A percentile compares a stretch with the other conserved stretches of the same genome.
These are phyloP conservation scores for Actinia tenebrosa DNA, from an alignment of 64 coral and sea anemone species.

Conservation along the genomic window DNA sequence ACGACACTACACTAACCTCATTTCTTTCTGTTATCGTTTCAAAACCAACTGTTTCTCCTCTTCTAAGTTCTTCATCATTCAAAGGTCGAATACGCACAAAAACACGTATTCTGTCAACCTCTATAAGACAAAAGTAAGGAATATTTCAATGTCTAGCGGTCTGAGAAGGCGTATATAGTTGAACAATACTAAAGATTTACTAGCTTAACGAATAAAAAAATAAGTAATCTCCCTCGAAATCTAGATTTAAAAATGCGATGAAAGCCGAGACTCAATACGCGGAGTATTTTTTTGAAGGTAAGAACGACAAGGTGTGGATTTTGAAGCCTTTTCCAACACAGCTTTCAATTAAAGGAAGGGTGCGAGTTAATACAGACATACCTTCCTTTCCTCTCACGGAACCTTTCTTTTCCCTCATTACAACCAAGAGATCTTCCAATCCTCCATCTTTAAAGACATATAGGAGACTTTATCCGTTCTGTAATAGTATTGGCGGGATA, in stretches of 20 bases:
- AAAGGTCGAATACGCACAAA: constrained; percentile 48
- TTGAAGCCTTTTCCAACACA: neutral
- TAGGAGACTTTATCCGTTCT: neutral
- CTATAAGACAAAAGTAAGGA: constrained; percentile 9
- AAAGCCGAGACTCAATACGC: neutral
- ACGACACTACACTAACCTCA: constrained; percentile 23
- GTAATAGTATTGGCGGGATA: neutral
- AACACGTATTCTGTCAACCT: constrained; percentile 51
- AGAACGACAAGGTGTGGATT: neutral
- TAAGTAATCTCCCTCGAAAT: constrained; percentile 4
- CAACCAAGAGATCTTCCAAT: neutral
- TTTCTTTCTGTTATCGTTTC: constrained; percentile 13
- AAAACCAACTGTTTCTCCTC: constrained; percentile 38
- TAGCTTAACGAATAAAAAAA: neutral
- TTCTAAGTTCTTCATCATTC: constrained; percentile 26
- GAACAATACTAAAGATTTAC: neutral
- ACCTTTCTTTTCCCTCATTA: constrained; percentile 23
- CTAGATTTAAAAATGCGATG: neutral
- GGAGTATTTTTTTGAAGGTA: neutral
- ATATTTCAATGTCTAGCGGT: neutral
- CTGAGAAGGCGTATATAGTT: neutral
- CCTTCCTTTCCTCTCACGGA: constrained; percentile 16
- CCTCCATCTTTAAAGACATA: neutral
- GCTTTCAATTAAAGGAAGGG: neutral
- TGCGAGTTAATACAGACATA: neutral